Evolutionary conservation across 2,888 invertebrate species (phyloP).

Genomic region (Plutella xylostella): DNA sequence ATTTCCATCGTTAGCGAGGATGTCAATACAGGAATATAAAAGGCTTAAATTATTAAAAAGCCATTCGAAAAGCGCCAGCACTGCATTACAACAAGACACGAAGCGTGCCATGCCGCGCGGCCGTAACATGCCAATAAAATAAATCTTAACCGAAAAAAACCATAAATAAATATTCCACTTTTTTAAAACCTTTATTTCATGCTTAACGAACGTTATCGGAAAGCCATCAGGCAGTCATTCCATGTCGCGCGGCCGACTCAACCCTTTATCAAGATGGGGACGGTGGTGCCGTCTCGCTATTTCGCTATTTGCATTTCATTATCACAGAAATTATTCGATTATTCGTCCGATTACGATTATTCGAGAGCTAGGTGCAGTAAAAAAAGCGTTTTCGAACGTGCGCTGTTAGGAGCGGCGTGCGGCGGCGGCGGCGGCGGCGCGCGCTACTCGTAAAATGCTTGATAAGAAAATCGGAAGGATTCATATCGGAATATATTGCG

Average conservation of each 20-base stretch:
- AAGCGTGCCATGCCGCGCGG: slow-evolving; percentile 7
- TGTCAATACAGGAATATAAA: too few species aligned
- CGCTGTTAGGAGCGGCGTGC: too few species aligned
- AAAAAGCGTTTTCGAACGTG: background rate
- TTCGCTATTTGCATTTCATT: slow-evolving; percentile 36
- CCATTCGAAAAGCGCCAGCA: too few species aligned
- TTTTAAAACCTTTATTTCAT: slow-evolving; percentile 30
- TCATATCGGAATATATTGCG: too few species aligned
- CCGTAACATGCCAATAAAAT: background rate
- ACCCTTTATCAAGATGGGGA: slow-evolving; percentile 64
- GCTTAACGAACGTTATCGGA: slow-evolving; percentile 51
- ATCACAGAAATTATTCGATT: slow-evolving; percentile 43
- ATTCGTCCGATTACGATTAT: slow-evolving; percentile 1
- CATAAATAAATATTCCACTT: background rate
- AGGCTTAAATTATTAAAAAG: too few species aligned
- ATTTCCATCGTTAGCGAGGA: too few species aligned
- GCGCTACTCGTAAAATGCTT: too few species aligned
- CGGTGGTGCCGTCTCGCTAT: slow-evolving; percentile 44
- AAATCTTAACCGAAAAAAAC: background rate
- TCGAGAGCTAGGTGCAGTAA: background rate
- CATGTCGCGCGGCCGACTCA: slow-evolving; percentile 33
- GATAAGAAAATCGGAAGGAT: too few species aligned
- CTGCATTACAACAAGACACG: too few species aligned
- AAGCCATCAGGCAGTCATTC: slow-evolving; percentile 39
- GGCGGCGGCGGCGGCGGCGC: too few species aligned